A percentile compares a stretch with the other conserved stretches of the same genome.
Evolutionary conservation across 2,888 invertebrate genomes (phyloP).

Genomic region (Junonia oenone): DNA sequence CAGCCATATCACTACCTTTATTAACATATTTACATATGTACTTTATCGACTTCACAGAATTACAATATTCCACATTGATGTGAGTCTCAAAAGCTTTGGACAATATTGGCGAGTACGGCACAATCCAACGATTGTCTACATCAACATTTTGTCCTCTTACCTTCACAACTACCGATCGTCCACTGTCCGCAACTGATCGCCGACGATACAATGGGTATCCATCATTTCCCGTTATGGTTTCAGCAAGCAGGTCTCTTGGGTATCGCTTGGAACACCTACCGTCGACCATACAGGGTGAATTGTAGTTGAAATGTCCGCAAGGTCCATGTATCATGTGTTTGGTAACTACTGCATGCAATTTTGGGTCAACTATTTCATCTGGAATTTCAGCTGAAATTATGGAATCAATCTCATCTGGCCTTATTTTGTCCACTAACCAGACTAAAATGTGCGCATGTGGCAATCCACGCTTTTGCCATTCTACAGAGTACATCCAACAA

Average conservation of each 20-base stretch:
- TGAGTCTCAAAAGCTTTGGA: not conserved
- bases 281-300: slow-evolving; percentile 31
- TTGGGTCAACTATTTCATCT: too few relatives aligned
- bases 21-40: slow-evolving; percentile 46
- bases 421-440: slow-evolving; percentile 1
- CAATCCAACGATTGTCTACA: not conserved
- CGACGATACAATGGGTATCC: slow-evolving; percentile 26
- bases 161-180: not conserved
- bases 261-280: slow-evolving; percentile 42
- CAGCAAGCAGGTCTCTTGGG: slow-evolving; percentile 36
- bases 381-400: too few relatives aligned
- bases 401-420: too few relatives aligned
- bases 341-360: too few relatives aligned
- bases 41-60: slow-evolving; percentile 15
- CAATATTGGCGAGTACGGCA: not conserved
- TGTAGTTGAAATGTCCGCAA: slow-evolving; percentile 27
- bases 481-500: slow-evolving; percentile 27
- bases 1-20: slow-evolving; percentile 48
- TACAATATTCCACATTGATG: not conserved
- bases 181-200: not conserved
- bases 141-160: not conserved
- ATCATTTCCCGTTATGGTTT: slow-evolving; percentile 34
- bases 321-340: not conserved
- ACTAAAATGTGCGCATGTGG: slow-evolving; percentile 4
- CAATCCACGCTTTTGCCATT: slow-evolving; percentile 23